phyloP scores from a whole-genome alignment of 2,113 vertebrate species.

The Notarius quadriscutis region DNA sequence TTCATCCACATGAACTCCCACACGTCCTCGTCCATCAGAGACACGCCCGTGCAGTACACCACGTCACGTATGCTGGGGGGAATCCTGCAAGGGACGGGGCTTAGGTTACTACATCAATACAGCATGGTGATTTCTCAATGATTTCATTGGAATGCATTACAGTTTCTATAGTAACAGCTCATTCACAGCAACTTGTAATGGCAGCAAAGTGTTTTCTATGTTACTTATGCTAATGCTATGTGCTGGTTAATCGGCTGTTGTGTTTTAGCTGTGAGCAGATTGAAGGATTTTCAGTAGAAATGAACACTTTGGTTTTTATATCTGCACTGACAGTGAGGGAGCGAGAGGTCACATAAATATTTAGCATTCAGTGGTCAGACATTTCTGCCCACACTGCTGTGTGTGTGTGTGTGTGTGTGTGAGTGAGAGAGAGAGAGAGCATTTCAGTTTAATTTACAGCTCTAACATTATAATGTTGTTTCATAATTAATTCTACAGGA shows the following conservation, averaged over 20 bases:
- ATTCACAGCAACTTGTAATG: no score
- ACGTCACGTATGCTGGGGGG: slow-evolving; percentile 93
- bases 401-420: not conserved
- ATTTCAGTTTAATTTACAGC: not conserved
- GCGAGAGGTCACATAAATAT: not conserved
- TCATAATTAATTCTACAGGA: not conserved
- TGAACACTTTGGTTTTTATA: not conserved
- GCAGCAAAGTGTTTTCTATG: not conserved
- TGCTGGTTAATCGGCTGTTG: not conserved
- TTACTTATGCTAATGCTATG: not conserved
- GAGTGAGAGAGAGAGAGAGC: no score
- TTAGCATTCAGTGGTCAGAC: not conserved
- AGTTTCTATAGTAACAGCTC: not conserved
- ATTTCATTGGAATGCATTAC: not conserved
- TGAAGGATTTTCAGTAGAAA: not conserved
- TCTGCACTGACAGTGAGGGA: not conserved
- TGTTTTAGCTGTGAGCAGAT: not conserved
- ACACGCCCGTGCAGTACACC: slow-evolving; percentile 95
- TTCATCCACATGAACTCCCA: slow-evolving; percentile 99
- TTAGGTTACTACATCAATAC: not conserved
- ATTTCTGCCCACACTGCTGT: no score
- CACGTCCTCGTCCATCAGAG: slow-evolving; percentile 95
- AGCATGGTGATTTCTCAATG: not conserved
- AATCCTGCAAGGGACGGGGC: slow-evolving; percentile 74
- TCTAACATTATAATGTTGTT: no score